Evolutionary conservation across 2,113 vertebrate species (phyloP).

Genomic region (Falcunculus frontatus): DNA sequence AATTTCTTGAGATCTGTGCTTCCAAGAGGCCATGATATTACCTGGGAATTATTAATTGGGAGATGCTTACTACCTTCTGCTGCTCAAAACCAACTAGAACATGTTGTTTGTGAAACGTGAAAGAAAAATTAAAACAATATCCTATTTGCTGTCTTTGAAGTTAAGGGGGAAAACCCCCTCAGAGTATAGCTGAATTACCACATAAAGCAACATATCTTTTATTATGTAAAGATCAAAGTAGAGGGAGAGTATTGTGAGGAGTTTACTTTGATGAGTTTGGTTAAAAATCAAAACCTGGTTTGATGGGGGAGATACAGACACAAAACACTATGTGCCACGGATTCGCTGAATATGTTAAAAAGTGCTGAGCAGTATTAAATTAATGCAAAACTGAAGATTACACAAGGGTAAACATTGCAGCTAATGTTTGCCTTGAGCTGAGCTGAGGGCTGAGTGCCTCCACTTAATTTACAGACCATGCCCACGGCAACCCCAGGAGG

Average conservation of each 20-base stretch:
- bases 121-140: slow-evolving; percentile 52
- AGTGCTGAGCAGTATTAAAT: slow-evolving; percentile 68
- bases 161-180: neutral
- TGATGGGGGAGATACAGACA: slow-evolving; percentile 39
- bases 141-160: slow-evolving; percentile 58
- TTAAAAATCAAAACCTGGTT: slow-evolving; percentile 53
- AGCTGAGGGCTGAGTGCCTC: slow-evolving; percentile 61
- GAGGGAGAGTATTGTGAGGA: neutral
- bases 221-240: slow-evolving; percentile 49
- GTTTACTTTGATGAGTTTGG: slow-evolving; percentile 58
- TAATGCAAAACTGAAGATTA: slow-evolving; percentile 74
- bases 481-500: slow-evolving; percentile 57
- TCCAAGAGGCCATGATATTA: neutral
- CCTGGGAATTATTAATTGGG: slow-evolving; percentile 33
- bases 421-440: slow-evolving; percentile 71
- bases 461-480: slow-evolving; percentile 65
- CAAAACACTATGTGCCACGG: neutral
- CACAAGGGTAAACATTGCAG: slow-evolving; percentile 72
- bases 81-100: slow-evolving; percentile 18
- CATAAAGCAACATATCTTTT: slow-evolving; percentile 12
- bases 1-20: slow-evolving; percentile 7
- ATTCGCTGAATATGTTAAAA: slow-evolving; percentile 66
- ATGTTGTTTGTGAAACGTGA: neutral
- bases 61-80: slow-evolving; percentile 21
- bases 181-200: slow-evolving; percentile 21